phyloP scores from a whole-genome alignment of 2,113 vertebrate species.

The Periophthalmodon schlosseri region DNA sequence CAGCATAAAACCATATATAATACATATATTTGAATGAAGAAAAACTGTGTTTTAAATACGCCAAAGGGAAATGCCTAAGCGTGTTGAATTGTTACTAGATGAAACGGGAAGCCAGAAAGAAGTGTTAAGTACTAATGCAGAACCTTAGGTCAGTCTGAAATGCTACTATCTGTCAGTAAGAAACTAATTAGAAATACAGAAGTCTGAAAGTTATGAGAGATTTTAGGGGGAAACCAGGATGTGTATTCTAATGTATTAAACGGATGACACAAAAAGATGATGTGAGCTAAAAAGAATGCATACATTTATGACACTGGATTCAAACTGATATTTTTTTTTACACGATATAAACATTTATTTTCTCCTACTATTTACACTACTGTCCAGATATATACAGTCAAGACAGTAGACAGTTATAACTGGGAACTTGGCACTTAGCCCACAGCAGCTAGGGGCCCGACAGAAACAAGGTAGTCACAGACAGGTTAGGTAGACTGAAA shows the following conservation, averaged over 20 bases:
- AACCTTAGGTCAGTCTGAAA: neutral
- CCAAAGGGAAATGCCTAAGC: conserved; percentile 6
- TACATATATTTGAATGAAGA: conserved; percentile 18
- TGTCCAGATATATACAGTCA: conserved; percentile 28
- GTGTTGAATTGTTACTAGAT: neutral
- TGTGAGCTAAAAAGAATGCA: neutral
- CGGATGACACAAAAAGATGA: neutral
- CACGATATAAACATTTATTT: neutral
- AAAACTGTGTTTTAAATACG: neutral
- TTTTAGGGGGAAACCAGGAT: neutral
- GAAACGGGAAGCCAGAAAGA: neutral
- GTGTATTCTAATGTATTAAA: neutral
- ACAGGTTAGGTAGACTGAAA: conserved; percentile 62
- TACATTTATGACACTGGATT: neutral
- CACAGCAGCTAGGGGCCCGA: conserved; percentile 53
- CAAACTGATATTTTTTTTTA: neutral
- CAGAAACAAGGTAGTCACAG: conserved; percentile 59
- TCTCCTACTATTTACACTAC: neutral
- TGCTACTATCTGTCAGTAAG: conserved; percentile 3
- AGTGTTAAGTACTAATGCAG: conserved; percentile 9
- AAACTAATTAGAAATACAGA: conserved; percentile 2
- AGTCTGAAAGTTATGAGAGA: neutral
- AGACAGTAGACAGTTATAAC: conserved; percentile 30
- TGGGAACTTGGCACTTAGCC: conserved; percentile 45
- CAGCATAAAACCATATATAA: conserved; percentile 13